Conservation (phyloP, 2,888 invertebrate genomes). For the Gymnosoma rotundatum region DNA sequence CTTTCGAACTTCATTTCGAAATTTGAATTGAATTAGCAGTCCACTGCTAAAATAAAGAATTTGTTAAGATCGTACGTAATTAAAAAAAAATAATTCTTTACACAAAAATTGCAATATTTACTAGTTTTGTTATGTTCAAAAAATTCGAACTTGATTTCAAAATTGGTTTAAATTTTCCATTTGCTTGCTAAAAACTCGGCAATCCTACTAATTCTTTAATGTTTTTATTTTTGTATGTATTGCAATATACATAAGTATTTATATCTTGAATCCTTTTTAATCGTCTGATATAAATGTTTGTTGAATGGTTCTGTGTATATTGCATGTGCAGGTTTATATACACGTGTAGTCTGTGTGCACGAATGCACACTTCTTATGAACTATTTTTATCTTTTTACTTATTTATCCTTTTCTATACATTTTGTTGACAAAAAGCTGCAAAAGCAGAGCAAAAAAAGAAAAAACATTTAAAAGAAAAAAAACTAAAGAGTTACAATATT, state of each 20-base stretch:
- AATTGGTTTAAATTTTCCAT: too few relatives aligned
- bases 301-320: slow-evolving; percentile 7
- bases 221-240: slow-evolving; percentile 1
- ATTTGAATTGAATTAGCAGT: too few relatives aligned
- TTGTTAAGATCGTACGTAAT: too few relatives aligned
- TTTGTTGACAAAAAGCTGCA: slow-evolving; percentile 43
- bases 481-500: slow-evolving; percentile 66
- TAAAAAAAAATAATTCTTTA: too few relatives aligned
- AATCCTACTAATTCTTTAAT: slow-evolving; percentile 2
- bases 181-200: neutral
- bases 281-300: slow-evolving; percentile 64
- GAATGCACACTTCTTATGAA: neutral
- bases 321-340: neutral
- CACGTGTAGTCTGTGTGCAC: neutral
- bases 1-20: too few relatives aligned
- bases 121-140: too few relatives aligned
- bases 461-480: slow-evolving; percentile 18
- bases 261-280: slow-evolving; percentile 59
- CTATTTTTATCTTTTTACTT: slow-evolving; percentile 28
- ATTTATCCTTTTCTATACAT: slow-evolving; percentile 52
- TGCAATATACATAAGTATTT: neutral
- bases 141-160: too few relatives aligned
- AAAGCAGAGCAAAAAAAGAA: slow-evolving; percentile 23
- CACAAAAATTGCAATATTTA: too few relatives aligned
- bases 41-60: too few relatives aligned